Percentiles rank a stretch among this genome's conserved stretches.
Conservation (phyloP, 2,888 invertebrate species). For the Rhagonycha fulva region DNA sequence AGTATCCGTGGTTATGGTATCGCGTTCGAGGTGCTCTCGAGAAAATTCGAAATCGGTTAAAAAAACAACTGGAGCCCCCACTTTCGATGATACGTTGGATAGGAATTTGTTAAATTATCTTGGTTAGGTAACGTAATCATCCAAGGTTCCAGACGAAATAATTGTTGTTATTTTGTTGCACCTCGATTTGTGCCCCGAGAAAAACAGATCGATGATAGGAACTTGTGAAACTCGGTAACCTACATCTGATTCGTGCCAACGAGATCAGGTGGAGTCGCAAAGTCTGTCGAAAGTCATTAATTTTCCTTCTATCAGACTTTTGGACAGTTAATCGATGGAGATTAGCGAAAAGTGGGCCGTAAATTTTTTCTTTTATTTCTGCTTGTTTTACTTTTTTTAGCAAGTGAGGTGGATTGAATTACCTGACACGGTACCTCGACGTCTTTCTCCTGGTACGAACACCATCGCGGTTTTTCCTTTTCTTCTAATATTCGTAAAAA, state of each 20-base stretch:
- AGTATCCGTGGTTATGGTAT: conserved; percentile 52
- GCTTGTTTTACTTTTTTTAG: neutral
- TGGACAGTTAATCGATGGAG: neutral
- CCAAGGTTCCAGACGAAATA: neutral
- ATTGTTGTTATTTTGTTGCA: neutral
- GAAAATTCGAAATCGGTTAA: neutral
- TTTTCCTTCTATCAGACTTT: neutral
- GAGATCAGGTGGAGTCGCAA: neutral
- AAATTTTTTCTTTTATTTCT: neutral
- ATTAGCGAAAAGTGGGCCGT: neutral
- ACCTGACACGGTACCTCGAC: neutral
- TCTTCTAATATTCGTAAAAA: no score
- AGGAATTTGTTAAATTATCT: neutral
- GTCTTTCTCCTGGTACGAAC: neutral
- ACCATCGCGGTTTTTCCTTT: neutral
- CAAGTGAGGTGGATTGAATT: neutral
- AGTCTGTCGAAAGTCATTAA: neutral
- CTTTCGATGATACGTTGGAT: neutral
- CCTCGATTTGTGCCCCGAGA: neutral
- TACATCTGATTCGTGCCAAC: neutral
- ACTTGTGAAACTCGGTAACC: neutral
- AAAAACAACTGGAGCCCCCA: neutral
- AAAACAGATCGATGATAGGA: neutral
- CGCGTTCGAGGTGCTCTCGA: conserved; percentile 7
- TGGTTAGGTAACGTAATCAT: neutral